Evolutionary conservation across 2,113 vertebrate species (phyloP), one percentile per base, ranked within the genome.

Genomic region (Ascaphus truei): DNA sequence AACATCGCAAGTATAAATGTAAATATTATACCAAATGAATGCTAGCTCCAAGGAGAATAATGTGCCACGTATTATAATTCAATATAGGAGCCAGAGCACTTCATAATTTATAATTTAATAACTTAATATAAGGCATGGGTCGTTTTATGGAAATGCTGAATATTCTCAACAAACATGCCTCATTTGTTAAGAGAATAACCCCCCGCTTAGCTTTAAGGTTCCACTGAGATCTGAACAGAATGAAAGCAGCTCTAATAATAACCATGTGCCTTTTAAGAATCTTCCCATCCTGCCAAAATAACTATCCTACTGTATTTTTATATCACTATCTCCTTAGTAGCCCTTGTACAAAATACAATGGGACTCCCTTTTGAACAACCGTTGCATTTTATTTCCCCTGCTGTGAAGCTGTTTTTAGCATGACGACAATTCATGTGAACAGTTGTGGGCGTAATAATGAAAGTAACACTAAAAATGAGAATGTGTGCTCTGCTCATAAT

Each of bases 371-470:
- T 41, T 55, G 25, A 55, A 29, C 10, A 41, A 27, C 4, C 18
- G 41, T 66, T 56, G 18, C 1, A 58, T 34, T 56, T 9, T 13
- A 34, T 20, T 18, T 22, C 30, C 25, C 64, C 18, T 11, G 30
- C 37, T 68, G 41, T 18, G 41, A 48, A 43, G 20, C 20, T 48
- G 15, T 39, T 68, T 58, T 31, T 47, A 48, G 29, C 36, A 58
- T 36, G 29, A 47, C 30, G 59, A 48, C 55, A 48, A 37, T 59
- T 65, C 37, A 12, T 68, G 33, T 59, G 30, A 33, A 59, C 37
- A 47, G 37, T 59, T 68, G 43, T 59, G 18, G 18, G 29, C 3
- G 9, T 26, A 27, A 48, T 50, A 50, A 59, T 68, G 41, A 59
- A 68, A n/a, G 12, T 34, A 36, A n/a, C 41, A 48, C 36, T 47